Percentiles rank a stretch among this genome's conserved stretches.
Evolutionary conservation across 2,797 vertebrate genomes (phyloP).

Genomic region (Enteromius anoplus): DNA sequence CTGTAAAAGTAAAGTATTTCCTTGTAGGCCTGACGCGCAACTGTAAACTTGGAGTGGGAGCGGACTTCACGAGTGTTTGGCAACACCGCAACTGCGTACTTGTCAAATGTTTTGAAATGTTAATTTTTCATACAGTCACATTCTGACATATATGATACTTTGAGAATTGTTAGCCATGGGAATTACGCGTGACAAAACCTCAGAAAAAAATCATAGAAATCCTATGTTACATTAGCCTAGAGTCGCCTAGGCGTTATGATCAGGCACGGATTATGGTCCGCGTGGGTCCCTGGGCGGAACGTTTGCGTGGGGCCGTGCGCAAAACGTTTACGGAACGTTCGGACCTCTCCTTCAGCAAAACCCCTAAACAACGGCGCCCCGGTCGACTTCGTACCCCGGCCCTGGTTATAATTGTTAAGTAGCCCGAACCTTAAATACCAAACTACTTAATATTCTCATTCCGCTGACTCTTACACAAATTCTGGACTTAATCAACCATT

Average conservation of each 20-base stretch:
- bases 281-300: too few species aligned
- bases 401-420: not conserved
- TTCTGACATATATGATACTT: not conserved
- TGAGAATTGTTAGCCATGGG: not conserved
- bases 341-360: too few species aligned
- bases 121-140: not conserved
- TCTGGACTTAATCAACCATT: not conserved
- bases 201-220: not conserved
- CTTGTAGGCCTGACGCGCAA: constrained; percentile 15
- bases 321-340: too few species aligned
- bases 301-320: too few species aligned
- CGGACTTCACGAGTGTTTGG: not conserved
- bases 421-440: not conserved
- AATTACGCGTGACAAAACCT: not conserved
- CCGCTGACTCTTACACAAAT: not conserved
- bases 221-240: not conserved
- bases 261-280: too few species aligned
- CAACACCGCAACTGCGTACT: not conserved
- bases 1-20: not conserved
- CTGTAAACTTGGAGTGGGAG: not conserved
- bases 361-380: too few species aligned
- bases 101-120: not conserved
- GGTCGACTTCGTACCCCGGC: too few species aligned
- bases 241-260: not conserved
- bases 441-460: not conserved